Evolutionary conservation across 1,140 invertebrate genomes (phyloP), one percentile per base, ranked within the genome.

Genomic region (Heterodera schachtii): DNA sequence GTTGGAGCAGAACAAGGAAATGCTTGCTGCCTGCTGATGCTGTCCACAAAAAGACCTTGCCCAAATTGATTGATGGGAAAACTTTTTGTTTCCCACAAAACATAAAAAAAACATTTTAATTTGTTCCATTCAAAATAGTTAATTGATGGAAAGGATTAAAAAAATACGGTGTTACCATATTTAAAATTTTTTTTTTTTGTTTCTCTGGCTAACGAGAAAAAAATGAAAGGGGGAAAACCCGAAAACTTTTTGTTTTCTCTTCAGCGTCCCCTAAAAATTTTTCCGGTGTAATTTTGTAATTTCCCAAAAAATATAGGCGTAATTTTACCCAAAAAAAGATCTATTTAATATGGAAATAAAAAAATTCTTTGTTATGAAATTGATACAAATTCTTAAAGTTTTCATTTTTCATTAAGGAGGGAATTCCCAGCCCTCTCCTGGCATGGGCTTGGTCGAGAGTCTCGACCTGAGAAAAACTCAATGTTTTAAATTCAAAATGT

Each of bases 51-150:
- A 81, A 7, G 31, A 64, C 71, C 31, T 31, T 49, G 7, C 2
- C 41, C 52, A 16, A 82, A 64, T 82, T n/a, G 9, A 31, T 31
- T 31, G 31, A 31, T 31, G 31, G 31, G 21, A 82, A 41, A 21
- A 44, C 73, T 83, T 43, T 82, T 6, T 46, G 47, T 80, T 7
- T 83, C 44, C 2, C 41, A 82, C 6, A 43, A 7, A 7, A n/a
- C n/a, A n/a, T n/a, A n/a, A n/a, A 78, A 79, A 19, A 75, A 7
- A 78, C 13, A 49, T 81, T 78, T 78, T 79, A 11, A 79, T 79
- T n/a, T n/a, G n/a, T n/a, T n/a, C n/a, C n/a, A n/a, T n/a, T n/a
- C n/a, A n/a, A n/a, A n/a, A n/a, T n/a, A n/a, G n/a, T n/a, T n/a
- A n/a, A n/a, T n/a, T n/a, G n/a, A n/a, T n/a, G n/a, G n/a, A n/a